These are phyloP conservation scores for Athalia circularis DNA, from an alignment of 2,888 invertebrate genomes.

Conservation along the genomic window DNA sequence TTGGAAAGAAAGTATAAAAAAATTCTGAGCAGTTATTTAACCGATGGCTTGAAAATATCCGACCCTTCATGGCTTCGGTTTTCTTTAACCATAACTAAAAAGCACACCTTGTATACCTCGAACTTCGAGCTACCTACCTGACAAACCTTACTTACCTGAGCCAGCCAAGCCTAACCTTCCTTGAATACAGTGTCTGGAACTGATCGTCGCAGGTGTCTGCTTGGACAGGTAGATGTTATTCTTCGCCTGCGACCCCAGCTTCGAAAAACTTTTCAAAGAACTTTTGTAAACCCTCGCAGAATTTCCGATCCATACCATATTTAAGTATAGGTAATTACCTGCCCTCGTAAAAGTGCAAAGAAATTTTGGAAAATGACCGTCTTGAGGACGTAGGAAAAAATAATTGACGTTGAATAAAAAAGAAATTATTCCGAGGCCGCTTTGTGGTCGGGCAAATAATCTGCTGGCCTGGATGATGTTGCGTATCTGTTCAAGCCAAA, in stretches of 20 bases:
- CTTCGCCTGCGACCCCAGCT: neutral
- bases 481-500: too few relatives aligned
- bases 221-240: constrained; percentile 12
- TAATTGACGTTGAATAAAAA: too few relatives aligned
- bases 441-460: too few relatives aligned
- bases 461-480: too few relatives aligned
- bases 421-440: too few relatives aligned
- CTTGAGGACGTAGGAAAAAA: neutral
- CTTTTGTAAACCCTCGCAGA: neutral
- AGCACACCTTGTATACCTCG: neutral
- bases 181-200: neutral
- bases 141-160: neutral
- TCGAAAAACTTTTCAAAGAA: constrained; percentile 13
- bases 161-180: constrained; percentile 9
- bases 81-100: neutral
- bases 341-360: neutral
- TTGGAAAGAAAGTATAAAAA: too few relatives aligned
- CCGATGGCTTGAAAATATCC: too few relatives aligned
- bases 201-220: neutral
- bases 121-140: neutral
- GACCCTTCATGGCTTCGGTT: too few relatives aligned
- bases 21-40: too few relatives aligned
- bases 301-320: constrained; percentile 4
- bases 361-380: too few relatives aligned
- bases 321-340: neutral